phyloP scores from a whole-genome alignment of 1,140 invertebrate genomes.

The Teleogryllus occipitalis region DNA sequence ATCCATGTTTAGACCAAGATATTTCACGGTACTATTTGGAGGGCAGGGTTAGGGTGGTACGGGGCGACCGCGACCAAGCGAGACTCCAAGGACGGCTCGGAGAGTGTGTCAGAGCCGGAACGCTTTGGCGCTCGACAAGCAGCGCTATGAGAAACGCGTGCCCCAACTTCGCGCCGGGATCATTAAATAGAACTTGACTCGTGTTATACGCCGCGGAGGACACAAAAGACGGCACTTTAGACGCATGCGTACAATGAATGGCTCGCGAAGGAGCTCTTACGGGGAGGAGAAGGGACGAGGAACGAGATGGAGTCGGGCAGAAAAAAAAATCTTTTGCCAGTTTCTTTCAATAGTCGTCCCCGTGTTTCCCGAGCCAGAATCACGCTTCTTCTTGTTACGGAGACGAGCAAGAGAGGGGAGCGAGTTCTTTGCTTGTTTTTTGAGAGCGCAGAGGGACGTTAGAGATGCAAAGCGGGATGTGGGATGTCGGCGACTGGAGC shows the following conservation, averaged over 20 bases:
- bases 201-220: not conserved
- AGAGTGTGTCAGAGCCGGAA: too few species aligned
- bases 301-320: not conserved
- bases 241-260: not conserved
- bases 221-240: not conserved
- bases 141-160: too few species aligned
- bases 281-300: not conserved
- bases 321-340: not conserved
- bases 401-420: not conserved
- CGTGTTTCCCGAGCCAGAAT: not conserved
- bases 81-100: too few species aligned
- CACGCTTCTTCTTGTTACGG: not conserved
- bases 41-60: too few species aligned
- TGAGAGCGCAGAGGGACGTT: too few species aligned
- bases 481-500: too few species aligned
- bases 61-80: too few species aligned
- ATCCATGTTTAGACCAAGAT: too few species aligned
- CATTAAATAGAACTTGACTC: not conserved
- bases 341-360: not conserved
- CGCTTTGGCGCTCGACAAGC: too few species aligned
- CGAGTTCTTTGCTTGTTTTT: too few species aligned
- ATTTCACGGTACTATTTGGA: too few species aligned
- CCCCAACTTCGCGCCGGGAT: not conserved
- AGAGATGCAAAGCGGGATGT: too few species aligned
- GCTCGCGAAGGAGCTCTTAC: not conserved